Conservation (phyloP, 1,140 invertebrate genomes). For the Mamestra configurata region DNA sequence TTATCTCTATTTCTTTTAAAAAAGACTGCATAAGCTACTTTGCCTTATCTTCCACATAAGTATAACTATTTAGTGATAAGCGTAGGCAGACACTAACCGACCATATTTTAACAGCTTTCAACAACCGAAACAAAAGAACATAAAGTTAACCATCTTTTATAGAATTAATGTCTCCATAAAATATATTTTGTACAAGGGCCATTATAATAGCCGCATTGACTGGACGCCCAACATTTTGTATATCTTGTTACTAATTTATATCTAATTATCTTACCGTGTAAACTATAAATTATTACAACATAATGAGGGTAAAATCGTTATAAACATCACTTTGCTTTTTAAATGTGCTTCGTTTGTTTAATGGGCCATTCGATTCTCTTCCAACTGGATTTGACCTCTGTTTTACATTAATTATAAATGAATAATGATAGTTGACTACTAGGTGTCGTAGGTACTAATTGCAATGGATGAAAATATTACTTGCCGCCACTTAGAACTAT, state of each 20-base stretch:
- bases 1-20: too few species aligned
- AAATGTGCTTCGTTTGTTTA: conserved; percentile 54
- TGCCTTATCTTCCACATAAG: background rate
- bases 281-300: conserved; percentile 59
- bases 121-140: conserved; percentile 49
- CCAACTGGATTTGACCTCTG: conserved; percentile 40
- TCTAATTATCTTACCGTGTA: conserved; percentile 61
- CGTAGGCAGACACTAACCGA: conserved; percentile 1
- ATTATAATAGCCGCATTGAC: conserved; percentile 20
- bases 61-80: background rate
- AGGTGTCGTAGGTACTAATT: background rate
- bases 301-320: conserved; percentile 61
- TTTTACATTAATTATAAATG: conserved; percentile 18
- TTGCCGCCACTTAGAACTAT: too few species aligned
- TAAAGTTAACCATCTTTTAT: conserved; percentile 1
- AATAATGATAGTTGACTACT: background rate
- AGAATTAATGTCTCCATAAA: conserved; percentile 55
- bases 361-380: conserved; percentile 58
- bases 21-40: too few species aligned
- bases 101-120: conserved; percentile 36
- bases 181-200: conserved; percentile 48
- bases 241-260: conserved; percentile 67
- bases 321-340: conserved; percentile 55
- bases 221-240: conserved; percentile 51
- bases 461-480: too few species aligned